These are phyloP conservation scores for Aphodius granarius DNA, from an alignment of 2,888 invertebrate species.

Conservation along the genomic window DNA sequence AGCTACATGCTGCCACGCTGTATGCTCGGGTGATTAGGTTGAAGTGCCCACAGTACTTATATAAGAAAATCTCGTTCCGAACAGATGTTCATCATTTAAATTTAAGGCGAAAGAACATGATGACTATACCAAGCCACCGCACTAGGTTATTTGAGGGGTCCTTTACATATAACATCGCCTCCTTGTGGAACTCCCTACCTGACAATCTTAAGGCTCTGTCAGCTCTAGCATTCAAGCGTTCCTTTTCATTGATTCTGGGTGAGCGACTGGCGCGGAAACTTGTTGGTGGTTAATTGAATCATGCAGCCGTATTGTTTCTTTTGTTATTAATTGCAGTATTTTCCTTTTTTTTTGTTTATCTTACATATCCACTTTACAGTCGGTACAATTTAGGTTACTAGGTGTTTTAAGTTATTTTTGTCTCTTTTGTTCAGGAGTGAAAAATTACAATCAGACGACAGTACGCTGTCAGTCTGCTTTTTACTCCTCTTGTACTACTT, in stretches of 20 bases:
- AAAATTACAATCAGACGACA: neutral
- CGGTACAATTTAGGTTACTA: neutral
- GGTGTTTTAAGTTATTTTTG: no score
- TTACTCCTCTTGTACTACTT: neutral
- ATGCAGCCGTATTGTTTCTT: no score
- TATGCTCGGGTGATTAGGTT: neutral
- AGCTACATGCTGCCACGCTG: neutral
- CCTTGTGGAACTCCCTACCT: neutral
- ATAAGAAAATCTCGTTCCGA: neutral
- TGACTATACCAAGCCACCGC: neutral
- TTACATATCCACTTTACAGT: neutral
- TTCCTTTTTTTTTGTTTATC: neutral
- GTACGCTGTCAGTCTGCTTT: neutral
- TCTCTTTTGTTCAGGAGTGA: neutral
- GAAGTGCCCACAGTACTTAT: neutral
- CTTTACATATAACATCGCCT: neutral
- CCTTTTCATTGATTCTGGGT: neutral
- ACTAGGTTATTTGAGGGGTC: neutral
- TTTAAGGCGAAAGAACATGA: neutral
- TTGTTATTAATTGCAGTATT: neutral
- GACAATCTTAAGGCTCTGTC: neutral
- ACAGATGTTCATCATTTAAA: neutral
- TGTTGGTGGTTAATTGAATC: neutral
- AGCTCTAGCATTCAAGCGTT: neutral
- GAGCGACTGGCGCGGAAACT: neutral